A percentile compares a stretch with the other conserved stretches of the same genome.
phyloP scores from a whole-genome alignment of 2,113 vertebrate genomes.

The Pygoscelis antarcticus region DNA sequence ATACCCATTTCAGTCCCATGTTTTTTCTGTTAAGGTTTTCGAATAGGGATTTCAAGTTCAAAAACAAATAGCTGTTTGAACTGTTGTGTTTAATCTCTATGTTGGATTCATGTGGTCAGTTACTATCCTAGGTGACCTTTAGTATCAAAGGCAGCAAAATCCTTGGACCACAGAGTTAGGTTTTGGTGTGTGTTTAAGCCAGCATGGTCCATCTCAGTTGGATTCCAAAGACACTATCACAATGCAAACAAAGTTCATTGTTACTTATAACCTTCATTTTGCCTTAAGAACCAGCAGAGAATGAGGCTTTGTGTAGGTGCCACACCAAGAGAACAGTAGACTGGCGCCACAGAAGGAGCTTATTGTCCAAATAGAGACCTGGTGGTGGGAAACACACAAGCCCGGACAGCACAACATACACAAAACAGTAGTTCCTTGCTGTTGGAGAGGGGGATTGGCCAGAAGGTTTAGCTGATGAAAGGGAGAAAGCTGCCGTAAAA shows the following conservation, averaged over 20 bases:
- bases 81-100: background rate
- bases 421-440: background rate
- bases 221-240: background rate
- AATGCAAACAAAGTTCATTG: background rate
- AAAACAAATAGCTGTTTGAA: background rate
- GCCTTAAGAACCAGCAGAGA: background rate
- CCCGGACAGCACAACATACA: background rate
- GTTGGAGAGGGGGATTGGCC: accelerated
- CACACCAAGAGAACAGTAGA: background rate
- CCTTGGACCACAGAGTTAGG: background rate
- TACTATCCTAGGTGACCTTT: background rate
- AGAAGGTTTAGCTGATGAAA: background rate
- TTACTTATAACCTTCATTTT: background rate
- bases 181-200: background rate
- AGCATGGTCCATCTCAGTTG: background rate
- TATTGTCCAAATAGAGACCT: background rate
- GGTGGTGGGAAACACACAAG: background rate
- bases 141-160: background rate
- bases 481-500: background rate
- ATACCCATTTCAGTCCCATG: background rate
- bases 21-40: background rate
- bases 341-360: background rate
- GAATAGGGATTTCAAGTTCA: background rate
- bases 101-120: background rate
- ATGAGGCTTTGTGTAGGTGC: background rate